Evolutionary conservation across 2,888 invertebrate genomes (phyloP).

Genomic region (Melieria picta): DNA sequence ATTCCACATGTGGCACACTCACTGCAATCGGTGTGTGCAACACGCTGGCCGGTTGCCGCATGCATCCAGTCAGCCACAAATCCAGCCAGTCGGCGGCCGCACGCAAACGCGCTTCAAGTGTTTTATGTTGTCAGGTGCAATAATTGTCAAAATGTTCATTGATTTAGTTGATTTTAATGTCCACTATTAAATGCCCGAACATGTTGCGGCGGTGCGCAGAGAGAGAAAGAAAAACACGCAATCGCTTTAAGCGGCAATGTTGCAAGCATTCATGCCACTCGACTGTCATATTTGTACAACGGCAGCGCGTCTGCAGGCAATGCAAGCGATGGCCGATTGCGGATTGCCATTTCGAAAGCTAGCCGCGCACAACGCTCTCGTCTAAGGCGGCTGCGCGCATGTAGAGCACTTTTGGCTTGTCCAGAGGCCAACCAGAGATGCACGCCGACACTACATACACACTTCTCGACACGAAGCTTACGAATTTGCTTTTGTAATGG

Average conservation of each 20-base stretch:
- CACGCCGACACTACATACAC: background rate
- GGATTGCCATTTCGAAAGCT: no score
- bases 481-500: slow-evolving; percentile 5
- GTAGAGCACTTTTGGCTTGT: no score
- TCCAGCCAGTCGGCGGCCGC: no score
- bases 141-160: slow-evolving; percentile 28
- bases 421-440: no score
- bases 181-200: slow-evolving; percentile 11
- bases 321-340: background rate
- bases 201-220: background rate
- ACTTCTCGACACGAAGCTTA: background rate
- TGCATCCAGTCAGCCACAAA: background rate
- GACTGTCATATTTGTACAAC: background rate
- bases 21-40: no score
- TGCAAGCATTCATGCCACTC: background rate
- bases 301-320: background rate
- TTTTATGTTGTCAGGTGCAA: slow-evolving; percentile 30
- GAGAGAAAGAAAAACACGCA: background rate
- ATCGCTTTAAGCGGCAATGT: background rate
- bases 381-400: no score
- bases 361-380: no score
- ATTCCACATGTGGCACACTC: no score
- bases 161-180: slow-evolving; percentile 27
- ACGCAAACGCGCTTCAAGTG: background rate
- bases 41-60: background rate